These are phyloP conservation scores for Hylaeus anthracinus DNA, from an alignment of 1,140 invertebrate genomes.

Conservation along the genomic window DNA sequence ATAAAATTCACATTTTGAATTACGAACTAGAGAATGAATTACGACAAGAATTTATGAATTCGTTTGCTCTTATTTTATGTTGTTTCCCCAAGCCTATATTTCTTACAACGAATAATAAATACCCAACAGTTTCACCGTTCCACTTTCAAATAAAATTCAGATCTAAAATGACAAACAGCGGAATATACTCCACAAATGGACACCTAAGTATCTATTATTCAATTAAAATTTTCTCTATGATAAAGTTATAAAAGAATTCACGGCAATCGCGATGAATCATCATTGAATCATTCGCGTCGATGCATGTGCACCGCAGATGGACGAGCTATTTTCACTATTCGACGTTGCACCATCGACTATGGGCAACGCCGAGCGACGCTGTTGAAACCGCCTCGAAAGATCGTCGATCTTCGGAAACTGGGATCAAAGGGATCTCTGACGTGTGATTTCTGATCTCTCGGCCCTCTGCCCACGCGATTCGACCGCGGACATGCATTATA, in stretches of 20 bases:
- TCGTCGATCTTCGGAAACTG: neutral
- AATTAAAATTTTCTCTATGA: no score
- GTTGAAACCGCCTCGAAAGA: neutral
- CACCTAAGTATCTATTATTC: no score
- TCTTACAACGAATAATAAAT: no score
- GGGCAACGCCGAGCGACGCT: conserved; percentile 3
- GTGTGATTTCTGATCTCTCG: neutral
- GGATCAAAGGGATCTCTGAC: neutral
- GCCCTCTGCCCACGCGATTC: neutral
- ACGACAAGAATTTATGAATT: no score
- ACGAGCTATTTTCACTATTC: conserved; percentile 15
- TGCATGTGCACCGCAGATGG: conserved; percentile 28
- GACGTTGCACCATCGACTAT: conserved; percentile 2
- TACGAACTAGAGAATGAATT: no score
- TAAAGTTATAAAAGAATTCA: neutral
- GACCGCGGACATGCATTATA: neutral
- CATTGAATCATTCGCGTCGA: conserved; percentile 46
- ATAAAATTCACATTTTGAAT: no score
- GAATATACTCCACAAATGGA: no score
- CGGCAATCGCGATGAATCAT: conserved; percentile 41
- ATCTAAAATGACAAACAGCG: no score
- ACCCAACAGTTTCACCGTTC: no score
- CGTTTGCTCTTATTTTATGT: no score
- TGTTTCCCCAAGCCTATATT: no score
- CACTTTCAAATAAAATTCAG: no score